A percentile compares a stretch with the other conserved stretches of the same genome.
phyloP scores from a whole-genome alignment of 2,888 invertebrate species.

The Cabera pusaria region DNA sequence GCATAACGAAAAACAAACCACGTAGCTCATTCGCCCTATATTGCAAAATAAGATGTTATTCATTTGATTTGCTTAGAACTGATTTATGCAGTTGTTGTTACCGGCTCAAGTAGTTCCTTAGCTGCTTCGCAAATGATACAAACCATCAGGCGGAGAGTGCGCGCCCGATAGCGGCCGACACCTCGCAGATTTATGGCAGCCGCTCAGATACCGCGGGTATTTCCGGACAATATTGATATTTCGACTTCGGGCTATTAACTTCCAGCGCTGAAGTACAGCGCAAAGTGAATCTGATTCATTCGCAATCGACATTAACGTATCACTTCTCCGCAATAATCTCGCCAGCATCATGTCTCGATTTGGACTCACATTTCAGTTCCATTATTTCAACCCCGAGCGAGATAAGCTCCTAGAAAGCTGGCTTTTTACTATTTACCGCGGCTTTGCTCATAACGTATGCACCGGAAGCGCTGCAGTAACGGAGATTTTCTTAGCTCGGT shows the following conservation, averaged over 20 bases:
- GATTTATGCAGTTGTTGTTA: constrained; percentile 18
- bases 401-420: constrained; percentile 26
- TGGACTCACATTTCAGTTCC: constrained; percentile 18
- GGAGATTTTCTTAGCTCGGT: constrained; percentile 53
- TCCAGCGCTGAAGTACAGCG: constrained; percentile 68
- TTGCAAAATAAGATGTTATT: not conserved
- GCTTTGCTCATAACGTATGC: constrained; percentile 40
- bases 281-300: constrained; percentile 58
- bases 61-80: not conserved
- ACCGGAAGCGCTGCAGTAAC: constrained; percentile 42
- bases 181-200: constrained; percentile 72
- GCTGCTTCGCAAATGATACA: constrained; percentile 79
- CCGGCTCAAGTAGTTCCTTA: constrained; percentile 59
- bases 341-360: constrained; percentile 17
- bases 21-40: too few species aligned
- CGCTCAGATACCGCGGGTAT: constrained; percentile 65
- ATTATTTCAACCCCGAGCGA: constrained; percentile 17
- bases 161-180: constrained; percentile 73
- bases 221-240: constrained; percentile 75
- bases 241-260: constrained; percentile 68
- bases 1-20: too few species aligned
- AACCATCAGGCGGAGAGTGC: constrained; percentile 76
- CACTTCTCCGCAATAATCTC: constrained; percentile 20
- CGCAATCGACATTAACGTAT: constrained; percentile 29
- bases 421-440: constrained; percentile 40